Evolutionary conservation across 37 sponge, comb jelly and placozoan genomes (phyloP).

Genomic region (Chondrilla cf. caribensis): DNA sequence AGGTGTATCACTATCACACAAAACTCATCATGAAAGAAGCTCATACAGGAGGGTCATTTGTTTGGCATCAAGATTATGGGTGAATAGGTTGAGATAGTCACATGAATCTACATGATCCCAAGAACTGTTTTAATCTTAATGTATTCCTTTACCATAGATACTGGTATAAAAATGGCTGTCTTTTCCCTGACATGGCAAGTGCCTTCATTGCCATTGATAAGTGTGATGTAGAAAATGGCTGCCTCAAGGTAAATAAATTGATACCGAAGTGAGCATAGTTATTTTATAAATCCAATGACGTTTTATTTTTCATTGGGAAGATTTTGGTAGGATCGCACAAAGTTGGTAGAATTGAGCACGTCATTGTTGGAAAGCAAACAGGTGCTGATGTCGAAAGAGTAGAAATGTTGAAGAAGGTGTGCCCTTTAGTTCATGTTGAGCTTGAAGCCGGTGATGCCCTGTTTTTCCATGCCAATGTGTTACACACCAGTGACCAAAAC

Average conservation of each 20-base stretch:
- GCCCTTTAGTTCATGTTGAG: constrained; percentile 2
- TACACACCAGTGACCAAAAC: constrained; percentile 66
- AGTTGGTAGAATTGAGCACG: constrained; percentile 77
- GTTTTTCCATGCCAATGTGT: constrained; percentile 69
- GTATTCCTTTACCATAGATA: too few species aligned
- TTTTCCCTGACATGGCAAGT: constrained; percentile 84
- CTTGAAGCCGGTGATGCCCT: constrained; percentile 53
- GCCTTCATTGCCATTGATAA: constrained; percentile 90
- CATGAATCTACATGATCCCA: too few species aligned
- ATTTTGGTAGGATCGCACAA: constrained; percentile 79
- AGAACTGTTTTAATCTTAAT: too few species aligned
- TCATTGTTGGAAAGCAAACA: constrained; percentile 66
- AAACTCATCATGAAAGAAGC: constrained; percentile 97
- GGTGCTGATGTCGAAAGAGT: constrained; percentile 88
- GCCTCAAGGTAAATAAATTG: constrained; percentile 71
- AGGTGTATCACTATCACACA: constrained; percentile 95
- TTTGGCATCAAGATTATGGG: constrained; percentile 98
- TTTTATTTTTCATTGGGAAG: constrained; percentile 35
- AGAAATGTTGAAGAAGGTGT: constrained; percentile 54
- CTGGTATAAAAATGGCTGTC: constrained; percentile 93
- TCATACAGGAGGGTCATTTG: constrained; percentile 85
- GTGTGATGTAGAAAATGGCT: constrained; percentile 85
- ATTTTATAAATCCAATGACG: too few species aligned
- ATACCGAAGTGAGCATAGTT: too few species aligned
- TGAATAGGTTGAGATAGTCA: neutral